Conservation (phyloP, 92 coral and sea anemone genomes). For the Muricea muricata region DNA sequence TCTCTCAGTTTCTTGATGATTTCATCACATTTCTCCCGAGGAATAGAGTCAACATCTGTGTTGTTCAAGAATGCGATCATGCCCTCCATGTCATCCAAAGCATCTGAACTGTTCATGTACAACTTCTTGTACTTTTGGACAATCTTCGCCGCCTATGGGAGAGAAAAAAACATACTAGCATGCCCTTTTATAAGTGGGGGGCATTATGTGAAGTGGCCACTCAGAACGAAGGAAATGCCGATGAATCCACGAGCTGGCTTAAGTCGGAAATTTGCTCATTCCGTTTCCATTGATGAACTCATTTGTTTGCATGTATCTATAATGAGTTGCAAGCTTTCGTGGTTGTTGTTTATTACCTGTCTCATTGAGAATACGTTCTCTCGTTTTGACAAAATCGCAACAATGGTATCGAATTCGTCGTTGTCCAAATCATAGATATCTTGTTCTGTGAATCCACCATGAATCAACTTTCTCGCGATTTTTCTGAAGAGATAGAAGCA, state of each 20-base stretch:
- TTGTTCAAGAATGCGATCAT: background rate
- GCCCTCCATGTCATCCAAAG: constrained; percentile 11
- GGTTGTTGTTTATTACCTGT: no score
- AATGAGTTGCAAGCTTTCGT: no score
- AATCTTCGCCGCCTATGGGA: background rate
- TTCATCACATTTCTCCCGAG: background rate
- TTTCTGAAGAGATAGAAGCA: background rate
- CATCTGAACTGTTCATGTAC: background rate
- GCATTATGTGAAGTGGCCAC: no score
- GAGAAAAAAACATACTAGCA: no score
- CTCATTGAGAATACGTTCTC: background rate
- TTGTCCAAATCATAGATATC: background rate
- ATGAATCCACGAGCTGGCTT: no score
- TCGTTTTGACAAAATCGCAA: background rate
- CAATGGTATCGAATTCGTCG: background rate
- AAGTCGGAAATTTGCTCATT: no score
- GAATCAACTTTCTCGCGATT: background rate
- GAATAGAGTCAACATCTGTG: background rate
- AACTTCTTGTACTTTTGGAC: background rate
- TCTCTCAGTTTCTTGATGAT: background rate
- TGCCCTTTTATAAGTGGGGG: no score
- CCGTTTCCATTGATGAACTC: no score
- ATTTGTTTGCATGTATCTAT: no score
- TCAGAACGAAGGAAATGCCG: no score
- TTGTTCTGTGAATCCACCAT: background rate